Evolutionary conservation across 2,888 invertebrate species (phyloP), one percentile per base, ranked within the genome.

Genomic region (Parthenolecanium corni): DNA sequence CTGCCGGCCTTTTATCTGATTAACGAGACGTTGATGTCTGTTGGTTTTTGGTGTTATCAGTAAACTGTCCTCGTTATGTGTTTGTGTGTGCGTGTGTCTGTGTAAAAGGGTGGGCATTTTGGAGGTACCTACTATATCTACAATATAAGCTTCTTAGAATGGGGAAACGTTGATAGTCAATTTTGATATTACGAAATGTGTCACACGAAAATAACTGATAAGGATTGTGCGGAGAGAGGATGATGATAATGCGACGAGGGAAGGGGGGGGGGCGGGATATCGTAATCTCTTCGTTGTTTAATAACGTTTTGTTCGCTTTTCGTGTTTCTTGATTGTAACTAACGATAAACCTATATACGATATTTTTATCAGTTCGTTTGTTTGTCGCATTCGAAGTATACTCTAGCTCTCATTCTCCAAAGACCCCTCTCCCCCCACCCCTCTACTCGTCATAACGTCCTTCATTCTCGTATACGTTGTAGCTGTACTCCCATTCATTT

Each of bases 171-270:
- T 46, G 57, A 57, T 57, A 57, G 61, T 61, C 61, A 51, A 61
- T 51, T 61, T 49, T 61, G 51, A 61, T 61, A 61, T 61, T 61
- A 51, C 49, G 36, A 61, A 61, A 51, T 61, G 49, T 51, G 61
- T 51, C 61, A 51, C 49, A 61, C 47, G 49, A 61, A 51, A 61
- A 61, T 61, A 61, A 61, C 61, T 51, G 61, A 61, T 61, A 61
- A 61, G 21, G 49, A 40, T 49, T 49, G 49, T 31, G 31, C n/a
- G n/a, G n/a, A 31, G 9, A 31, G 31, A 31, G 31, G 9, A 31
- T 6, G n/a, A n/a, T n/a, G n/a, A n/a, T n/a, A n/a, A n/a, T n/a
- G n/a, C n/a, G n/a, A n/a, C n/a, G 31, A 31, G 31, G 9, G 31
- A 31, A 31, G n/a, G n/a, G n/a, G n/a, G n/a, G n/a, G n/a, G n/a